Evolutionary conservation across 1,140 invertebrate species (phyloP).

Genomic region (Anagrus nilaparvatae): DNA sequence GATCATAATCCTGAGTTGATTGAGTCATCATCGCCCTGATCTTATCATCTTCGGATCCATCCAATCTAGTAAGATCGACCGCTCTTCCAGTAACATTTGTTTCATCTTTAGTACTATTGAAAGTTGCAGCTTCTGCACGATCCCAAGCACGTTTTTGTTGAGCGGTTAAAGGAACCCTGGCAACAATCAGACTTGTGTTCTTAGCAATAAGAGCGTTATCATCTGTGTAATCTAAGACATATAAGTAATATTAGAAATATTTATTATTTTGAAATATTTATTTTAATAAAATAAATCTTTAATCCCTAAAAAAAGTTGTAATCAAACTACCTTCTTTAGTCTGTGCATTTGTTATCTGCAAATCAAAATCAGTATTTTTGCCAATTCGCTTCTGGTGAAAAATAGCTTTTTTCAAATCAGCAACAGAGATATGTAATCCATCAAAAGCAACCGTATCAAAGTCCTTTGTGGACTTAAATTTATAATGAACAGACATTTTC

Average conservation of each 20-base stretch:
- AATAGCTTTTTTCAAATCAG: slow-evolving; percentile 89
- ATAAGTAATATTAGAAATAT: background rate
- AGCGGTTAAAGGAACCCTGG: slow-evolving; percentile 72
- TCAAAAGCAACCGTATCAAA: slow-evolving; percentile 95
- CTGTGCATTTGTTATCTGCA: slow-evolving; percentile 94
- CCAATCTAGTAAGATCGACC: slow-evolving; percentile 79
- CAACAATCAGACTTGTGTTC: slow-evolving; percentile 94
- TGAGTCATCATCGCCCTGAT: slow-evolving; percentile 95
- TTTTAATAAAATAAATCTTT: too few species aligned
- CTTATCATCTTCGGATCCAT: slow-evolving; percentile 92
- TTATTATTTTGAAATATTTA: background rate
- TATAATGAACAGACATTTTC: slow-evolving; percentile 92
- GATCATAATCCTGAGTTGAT: slow-evolving; percentile 92
- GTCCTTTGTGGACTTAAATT: slow-evolving; percentile 91
- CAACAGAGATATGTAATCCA: slow-evolving; percentile 89
- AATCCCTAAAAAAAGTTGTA: background rate
- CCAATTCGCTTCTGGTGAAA: slow-evolving; percentile 90
- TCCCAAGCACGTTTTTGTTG: slow-evolving; percentile 71
- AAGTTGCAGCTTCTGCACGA: slow-evolving; percentile 35
- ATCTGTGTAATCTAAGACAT: slow-evolving; percentile 72
- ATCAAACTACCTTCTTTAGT: slow-evolving; percentile 97
- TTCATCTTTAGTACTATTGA: slow-evolving; percentile 47
- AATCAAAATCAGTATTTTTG: slow-evolving; percentile 88
- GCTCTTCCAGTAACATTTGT: slow-evolving; percentile 46
- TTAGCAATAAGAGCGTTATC: slow-evolving; percentile 87